Percentiles rank a stretch among this genome's conserved stretches.
These are phyloP conservation scores for Eulimnadia texana DNA, from an alignment of 1,140 invertebrate species.

Conservation along the genomic window DNA sequence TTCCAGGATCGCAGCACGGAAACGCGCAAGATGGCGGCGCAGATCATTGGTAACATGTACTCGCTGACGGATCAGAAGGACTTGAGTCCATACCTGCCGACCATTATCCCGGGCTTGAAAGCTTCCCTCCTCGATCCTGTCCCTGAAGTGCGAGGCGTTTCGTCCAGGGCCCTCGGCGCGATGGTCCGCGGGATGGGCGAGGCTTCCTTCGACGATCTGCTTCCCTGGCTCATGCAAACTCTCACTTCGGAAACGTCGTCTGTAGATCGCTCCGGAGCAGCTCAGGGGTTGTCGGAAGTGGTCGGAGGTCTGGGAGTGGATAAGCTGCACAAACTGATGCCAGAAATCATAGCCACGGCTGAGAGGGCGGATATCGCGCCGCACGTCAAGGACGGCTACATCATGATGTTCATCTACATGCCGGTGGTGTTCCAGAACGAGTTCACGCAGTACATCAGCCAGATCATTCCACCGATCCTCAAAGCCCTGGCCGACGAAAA, in stretches of 20 bases:
- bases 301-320: slow-evolving; percentile 88
- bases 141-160: slow-evolving; percentile 84
- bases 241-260: slow-evolving; percentile 89
- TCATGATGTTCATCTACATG: slow-evolving; percentile 99
- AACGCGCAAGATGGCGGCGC: slow-evolving; percentile 96
- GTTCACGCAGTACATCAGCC: slow-evolving; percentile 91
- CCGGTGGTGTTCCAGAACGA: slow-evolving; percentile 88
- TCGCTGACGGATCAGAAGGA: slow-evolving; percentile 98
- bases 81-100: slow-evolving; percentile 87
- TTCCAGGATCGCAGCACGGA: slow-evolving; percentile 95
- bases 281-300: slow-evolving; percentile 90
- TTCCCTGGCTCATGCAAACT: slow-evolving; percentile 97
- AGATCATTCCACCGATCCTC: slow-evolving; percentile 93
- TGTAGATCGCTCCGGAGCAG: slow-evolving; percentile 92
- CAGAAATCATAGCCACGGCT: slow-evolving; percentile 91
- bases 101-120: slow-evolving; percentile 92
- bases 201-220: slow-evolving; percentile 79
- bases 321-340: slow-evolving; percentile 93
- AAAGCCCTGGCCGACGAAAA: slow-evolving; percentile 97
- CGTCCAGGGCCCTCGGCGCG: slow-evolving; percentile 83
- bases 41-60: slow-evolving; percentile 99
- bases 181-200: slow-evolving; percentile 97
- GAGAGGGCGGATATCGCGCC: slow-evolving; percentile 88
- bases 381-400: slow-evolving; percentile 97
- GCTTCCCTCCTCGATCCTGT: slow-evolving; percentile 93